Percentiles rank a stretch among this genome's conserved stretches.
These are phyloP conservation scores for Sclerodermus sp. DNA, from an alignment of 2,888 invertebrate genomes.

Conservation along the genomic window DNA sequence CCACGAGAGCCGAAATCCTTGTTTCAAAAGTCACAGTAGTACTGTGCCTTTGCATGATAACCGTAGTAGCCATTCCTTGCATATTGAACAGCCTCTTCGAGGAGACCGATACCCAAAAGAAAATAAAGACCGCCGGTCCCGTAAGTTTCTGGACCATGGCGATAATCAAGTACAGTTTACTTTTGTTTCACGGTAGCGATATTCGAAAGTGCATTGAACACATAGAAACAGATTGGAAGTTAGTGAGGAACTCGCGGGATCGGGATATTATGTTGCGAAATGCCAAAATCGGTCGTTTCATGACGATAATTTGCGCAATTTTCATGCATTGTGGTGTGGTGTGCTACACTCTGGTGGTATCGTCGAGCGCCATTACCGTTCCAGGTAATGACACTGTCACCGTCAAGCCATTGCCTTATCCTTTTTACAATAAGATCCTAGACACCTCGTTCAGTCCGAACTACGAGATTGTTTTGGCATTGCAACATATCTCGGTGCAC, in stretches of 20 bases:
- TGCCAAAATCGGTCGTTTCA: conserved; percentile 20
- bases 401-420: conserved; percentile 20
- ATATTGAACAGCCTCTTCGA: conserved; percentile 20
- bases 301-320: conserved; percentile 12
- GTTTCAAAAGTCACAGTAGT: background rate
- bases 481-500: conserved; percentile 22
- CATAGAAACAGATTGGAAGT: conserved; percentile 24
- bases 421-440: conserved; percentile 23
- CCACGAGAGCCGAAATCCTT: conserved; percentile 12
- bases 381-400: conserved; percentile 10
- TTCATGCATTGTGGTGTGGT: background rate
- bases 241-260: conserved; percentile 5
- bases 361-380: background rate
- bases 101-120: conserved; percentile 18
- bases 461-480: conserved; percentile 25
- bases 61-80: conserved; percentile 5
- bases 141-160: conserved; percentile 28
- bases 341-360: conserved; percentile 5
- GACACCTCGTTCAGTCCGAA: conserved; percentile 21
- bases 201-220: conserved; percentile 22
- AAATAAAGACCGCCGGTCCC: conserved; percentile 25
- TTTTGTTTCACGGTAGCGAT: conserved; percentile 5
- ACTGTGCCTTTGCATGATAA: background rate
- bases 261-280: conserved; percentile 21
- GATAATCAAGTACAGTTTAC: background rate